Evolutionary conservation across 23 tunicate genomes (phyloP), one percentile per base, ranked within the genome.

Genomic region (Botrylloides violaceus): DNA sequence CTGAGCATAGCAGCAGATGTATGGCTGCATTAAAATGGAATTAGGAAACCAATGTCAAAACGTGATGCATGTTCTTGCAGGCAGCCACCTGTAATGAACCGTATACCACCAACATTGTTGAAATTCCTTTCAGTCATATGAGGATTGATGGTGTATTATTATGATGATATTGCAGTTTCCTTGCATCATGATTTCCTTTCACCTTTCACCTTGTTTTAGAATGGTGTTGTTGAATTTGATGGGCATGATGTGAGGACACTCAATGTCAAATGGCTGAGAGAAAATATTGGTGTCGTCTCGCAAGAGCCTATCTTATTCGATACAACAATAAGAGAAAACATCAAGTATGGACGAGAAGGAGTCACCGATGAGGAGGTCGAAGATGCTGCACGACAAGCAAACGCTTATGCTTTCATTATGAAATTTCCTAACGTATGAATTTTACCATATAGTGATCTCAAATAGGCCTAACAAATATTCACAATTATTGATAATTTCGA

Each of bases 231-330:
- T 53, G 73, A 63, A 35, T 43, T 93, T 48, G 98, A 87, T 59
- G 98, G 98, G 15, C 48, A 19, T 0, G 98, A 93, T 56, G 78
- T 93, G 35, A 70, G 87, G 22, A 85, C 94, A 7, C 64, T 93
- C 61, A 93, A 93, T 62, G 94, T 86, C 4, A 86, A 77, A 29
- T 85, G 90, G 87, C 72, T 93, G 32, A 72, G 98, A 9, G 84
- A 86, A 25, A 66, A 78, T 73, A 93, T 93, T 25, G 98, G 98
- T n/a, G 94, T 93, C 32, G 98, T 93, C 48, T 82, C 91, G 12
- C 98, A 93, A 32, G 98, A 93, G 63, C 98, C 98, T 1, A 74
- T 93, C 31, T 55, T 93, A 36, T 93, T 93, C 57, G 98, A 93
- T 75, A 85, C 98, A 18, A 70, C 95, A 29, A 86, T 93, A 49